Conservation (phyloP, 1,140 invertebrate genomes). For the Drosophila nannoptera region DNA sequence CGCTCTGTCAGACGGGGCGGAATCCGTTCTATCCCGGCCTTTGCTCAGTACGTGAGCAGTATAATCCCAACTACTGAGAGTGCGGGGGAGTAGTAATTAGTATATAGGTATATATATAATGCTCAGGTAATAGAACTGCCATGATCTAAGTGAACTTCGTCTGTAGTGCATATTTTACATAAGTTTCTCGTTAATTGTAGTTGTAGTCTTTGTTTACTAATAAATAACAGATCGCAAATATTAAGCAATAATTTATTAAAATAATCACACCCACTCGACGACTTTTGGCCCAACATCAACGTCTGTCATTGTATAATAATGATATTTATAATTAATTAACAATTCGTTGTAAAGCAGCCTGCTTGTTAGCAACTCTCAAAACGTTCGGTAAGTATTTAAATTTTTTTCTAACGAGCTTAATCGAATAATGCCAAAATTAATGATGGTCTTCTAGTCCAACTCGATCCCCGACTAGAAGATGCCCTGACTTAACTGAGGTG, state of each 20-base stretch:
- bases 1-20: constrained; percentile 62
- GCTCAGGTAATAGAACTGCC: constrained; percentile 52
- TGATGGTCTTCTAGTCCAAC: constrained; percentile 17
- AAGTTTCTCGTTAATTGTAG: constrained; percentile 32
- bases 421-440: constrained; percentile 45
- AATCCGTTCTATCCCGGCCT: constrained; percentile 74
- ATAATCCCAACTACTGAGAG: constrained; percentile 71
- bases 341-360: constrained; percentile 45
- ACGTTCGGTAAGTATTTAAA: constrained; percentile 31
- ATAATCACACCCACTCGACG: constrained; percentile 15
- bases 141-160: constrained; percentile 44
- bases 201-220: constrained; percentile 37
- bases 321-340: constrained; percentile 41
- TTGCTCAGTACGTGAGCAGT: constrained; percentile 64
- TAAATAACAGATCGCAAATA: constrained; percentile 39
- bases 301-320: constrained; percentile 27
- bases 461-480: not conserved
- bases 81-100: not conserved
- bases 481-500: not conserved
- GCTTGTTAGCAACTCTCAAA: constrained; percentile 4
- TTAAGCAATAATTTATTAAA: constrained; percentile 24
- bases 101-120: constrained; percentile 13
- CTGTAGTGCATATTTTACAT: constrained; percentile 42
- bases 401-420: constrained; percentile 41
- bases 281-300: constrained; percentile 24